These are phyloP conservation scores for Brachionus asplanchnoidis DNA, from an alignment of 1,140 invertebrate species.

Conservation along the genomic window DNA sequence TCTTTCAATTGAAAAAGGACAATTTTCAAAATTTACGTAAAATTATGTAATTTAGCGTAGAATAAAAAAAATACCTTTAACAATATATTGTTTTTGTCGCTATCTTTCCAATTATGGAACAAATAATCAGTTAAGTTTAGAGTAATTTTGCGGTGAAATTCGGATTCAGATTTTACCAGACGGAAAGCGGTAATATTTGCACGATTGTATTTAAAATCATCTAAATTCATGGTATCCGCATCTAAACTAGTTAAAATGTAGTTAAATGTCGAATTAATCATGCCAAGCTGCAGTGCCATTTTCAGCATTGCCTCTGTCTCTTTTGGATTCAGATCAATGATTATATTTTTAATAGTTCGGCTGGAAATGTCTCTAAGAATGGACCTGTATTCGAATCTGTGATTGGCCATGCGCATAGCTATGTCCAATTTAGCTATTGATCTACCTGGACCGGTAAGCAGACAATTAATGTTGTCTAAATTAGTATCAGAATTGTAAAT, in stretches of 20 bases:
- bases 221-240: slow-evolving; percentile 51
- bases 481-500: slow-evolving; percentile 30
- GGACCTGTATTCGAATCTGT: not conserved
- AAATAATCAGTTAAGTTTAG: slow-evolving; percentile 33
- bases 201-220: slow-evolving; percentile 54
- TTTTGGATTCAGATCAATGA: slow-evolving; percentile 48
- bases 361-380: slow-evolving; percentile 4
- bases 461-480: slow-evolving; percentile 33
- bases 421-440: slow-evolving; percentile 23
- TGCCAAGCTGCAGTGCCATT: slow-evolving; percentile 56
- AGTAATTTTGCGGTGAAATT: slow-evolving; percentile 44
- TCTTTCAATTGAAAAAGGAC: too few relatives aligned
- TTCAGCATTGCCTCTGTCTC: slow-evolving; percentile 49
- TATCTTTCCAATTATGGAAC: slow-evolving; percentile 18
- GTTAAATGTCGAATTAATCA: slow-evolving; percentile 55
- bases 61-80: not conserved
- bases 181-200: slow-evolving; percentile 55
- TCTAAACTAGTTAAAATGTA: slow-evolving; percentile 54
- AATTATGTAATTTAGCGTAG: not conserved
- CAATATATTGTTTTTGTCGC: not conserved
- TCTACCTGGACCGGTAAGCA: not conserved
- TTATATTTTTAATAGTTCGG: slow-evolving; percentile 45
- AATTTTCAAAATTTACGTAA: too few relatives aligned
- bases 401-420: slow-evolving; percentile 26
- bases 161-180: slow-evolving; percentile 47